Evolutionary conservation across 2,797 vertebrate genomes (phyloP), one percentile per base, ranked within the genome.

Genomic region (Pipistrellus nathusii): DNA sequence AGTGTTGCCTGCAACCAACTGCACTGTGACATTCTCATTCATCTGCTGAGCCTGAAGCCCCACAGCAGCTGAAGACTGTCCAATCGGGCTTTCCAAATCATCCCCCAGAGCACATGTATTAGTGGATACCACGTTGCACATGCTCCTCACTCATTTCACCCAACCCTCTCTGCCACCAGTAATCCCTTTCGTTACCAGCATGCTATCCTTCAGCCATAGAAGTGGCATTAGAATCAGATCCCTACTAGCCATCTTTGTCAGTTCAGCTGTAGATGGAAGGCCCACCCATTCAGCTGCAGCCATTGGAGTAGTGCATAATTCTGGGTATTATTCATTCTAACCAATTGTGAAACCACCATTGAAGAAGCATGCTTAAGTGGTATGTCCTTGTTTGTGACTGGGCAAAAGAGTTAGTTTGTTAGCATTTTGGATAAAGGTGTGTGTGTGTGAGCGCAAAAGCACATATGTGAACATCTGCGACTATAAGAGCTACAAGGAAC

Each of bases 21-120:
- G 64, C 15, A 90, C 59, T 20, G 7, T 55, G 25, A 69, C 46
- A 41, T 96, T 72, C 71, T 75, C 68, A 32, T 38, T 85, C 48
- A 69, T 64, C 44, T 95, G 76, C 38, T 93, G 11, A 93, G 48
- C 30, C 57, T 86, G 10, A 96, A 75, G 38, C 72, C n/a, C 84
- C 72, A 83, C 0, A 95, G 41, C 17, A 88, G 1, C 18, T 18
- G 21, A 64, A 94, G 0, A 44, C 48, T 93, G 41, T 78, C 87
- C 72, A 81, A 55, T 73, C 48, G 68, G 46, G 35, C 83, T 77
- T 90, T 90, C 51, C 59, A 84, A 69, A 51, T 30, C 30, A 75
- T 83, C 21, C 41, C 46, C 25, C 15, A 72, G 80, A 68, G 13
- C 23, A 57, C 8, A 20, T n/a, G 13, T 73, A 30, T n/a, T 87